Evolutionary conservation across 2,113 vertebrate species (phyloP), one percentile per base, ranked within the genome.

Genomic region (Hypomesus transpacificus): DNA sequence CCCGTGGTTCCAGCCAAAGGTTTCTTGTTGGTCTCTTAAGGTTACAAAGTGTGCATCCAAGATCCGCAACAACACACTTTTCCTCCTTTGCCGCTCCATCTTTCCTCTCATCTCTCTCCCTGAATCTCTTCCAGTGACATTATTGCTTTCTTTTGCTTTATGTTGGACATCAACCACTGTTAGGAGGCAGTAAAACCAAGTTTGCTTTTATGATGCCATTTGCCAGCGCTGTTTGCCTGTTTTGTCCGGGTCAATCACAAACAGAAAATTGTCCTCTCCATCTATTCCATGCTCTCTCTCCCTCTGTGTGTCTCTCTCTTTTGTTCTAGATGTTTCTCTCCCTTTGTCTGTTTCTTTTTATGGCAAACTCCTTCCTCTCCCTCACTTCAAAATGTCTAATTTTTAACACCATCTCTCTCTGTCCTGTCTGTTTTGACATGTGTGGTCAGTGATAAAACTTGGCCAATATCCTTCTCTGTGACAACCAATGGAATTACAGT

Each of bases 401-500:
- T 50, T 24, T 28, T 16, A 28, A 53, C 28, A 69, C 66, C 63
- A 67, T 76, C 75, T 82, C 66, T 67, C 52, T 54, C 74, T 73
- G 46, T 66, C 74, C 51, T 79, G 72, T 67, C 66, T 78, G 79
- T 81, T 86, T 78, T 84, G 82, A 84, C 84, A 82, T 81, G 75
- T 82, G 61, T 70, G 77, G 75, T 78, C 71, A 70, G 56, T 6
- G 63, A 67, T 70, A 81, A 73, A 76, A 77, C 72, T 70, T 67
- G 53, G 75, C 67, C 78, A 81, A 80, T 81, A 76, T 65, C 73
- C 73, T 58, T 60, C 73, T 82, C 78, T 56, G 81, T 81, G 84
- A 84, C 77, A 74, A 77, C 72, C 56, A 28, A 59, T 70, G 68
- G 79, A 86, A 86, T 84, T 80, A 82, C 82, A 75, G 80, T 80